Evolutionary conservation across 2,888 invertebrate genomes (phyloP), one percentile per base, ranked within the genome.

Genomic region (Caenorhabditis wallacei): DNA sequence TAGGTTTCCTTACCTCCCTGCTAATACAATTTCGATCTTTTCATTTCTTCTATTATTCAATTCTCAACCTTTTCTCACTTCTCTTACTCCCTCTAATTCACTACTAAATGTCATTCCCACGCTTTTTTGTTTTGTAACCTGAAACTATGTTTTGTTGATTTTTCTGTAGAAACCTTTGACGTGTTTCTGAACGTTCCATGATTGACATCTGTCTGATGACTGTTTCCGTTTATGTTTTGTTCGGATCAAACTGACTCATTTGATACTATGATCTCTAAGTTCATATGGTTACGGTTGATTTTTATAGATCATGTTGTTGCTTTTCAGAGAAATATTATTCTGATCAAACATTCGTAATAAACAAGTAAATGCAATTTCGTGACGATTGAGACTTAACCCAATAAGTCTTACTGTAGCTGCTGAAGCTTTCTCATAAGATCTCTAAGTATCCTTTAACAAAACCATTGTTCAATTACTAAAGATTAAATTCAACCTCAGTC

Each of bases 71-170:
- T 30, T 35, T 53, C 53, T 18, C 13, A 13, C 13, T 37, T 40
- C 61, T 11, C 7, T n/a, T 63, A 66, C n/a, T 74, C 64, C 72
- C 43, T 54, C 56, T 75, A 20, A 53, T 46, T 53, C 20, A 37
- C 61, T 37, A 56, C 74, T 56, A 51, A 68, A 53, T 51, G 54
- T 43, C 51, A n/a, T 78, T 78, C 78, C 69, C 78, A 78, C 78
- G 78, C 48, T 26, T 59, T 64, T 53, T 59, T 59, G 51, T 68
- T 20, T 30, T 11, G 78, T 40, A 78, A 78, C 51, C 66, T 46
- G 69, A 78, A 61, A 24, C 11, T 7, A 66, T 76, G 66, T 59
- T 76, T 76, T 59, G 75, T 7, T 2, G 2, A 40, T 5, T 69
- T 59, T 46, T 69, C n/a, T 24, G n/a, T n/a, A n/a, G 30, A 24